Base-by-base conservation (phyloP, 2,888 invertebrate species). In the Sesia bembeciformis region DNA sequence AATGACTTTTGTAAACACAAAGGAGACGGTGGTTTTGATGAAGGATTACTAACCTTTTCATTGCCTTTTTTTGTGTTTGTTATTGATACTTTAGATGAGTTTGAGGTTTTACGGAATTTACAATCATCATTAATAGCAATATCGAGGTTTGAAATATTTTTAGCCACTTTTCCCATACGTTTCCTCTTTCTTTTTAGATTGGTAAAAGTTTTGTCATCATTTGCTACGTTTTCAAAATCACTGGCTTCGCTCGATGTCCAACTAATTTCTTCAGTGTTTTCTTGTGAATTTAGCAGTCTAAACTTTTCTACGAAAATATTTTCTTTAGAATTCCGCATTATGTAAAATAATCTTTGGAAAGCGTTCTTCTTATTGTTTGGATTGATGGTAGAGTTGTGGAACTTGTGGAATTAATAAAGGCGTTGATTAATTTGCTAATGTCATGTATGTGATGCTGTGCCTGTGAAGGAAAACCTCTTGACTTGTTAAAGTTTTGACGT, bases 221-320 rank as follows among this genome's bases (percentile, higher is more conserved):
- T 56, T 5, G 62, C 55, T 5, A 59, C 53, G 54, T 76, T 72
- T 63, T 86, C 86, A 54, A 72, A 73, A 40, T 84, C 88, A 61
- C 84, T 85, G 0, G 82, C 79, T 38, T 83, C 80, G 58, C 84
- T 84, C 3, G 74, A 77, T 7, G 86, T 78, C 86, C 85, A 86
- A 56, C 67, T 71, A 40, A 89, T 88, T 56, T 83, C 78, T 57
- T 78, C 78, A n/a, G 60, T 65, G 40, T 70, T 58, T 54, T 83
- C 78, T 72, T 87, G 86, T 3, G 84, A 82, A 61, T 79, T 78
- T 42, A 87, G 59, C 53, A 81, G 59, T 4, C 64, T 57, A 59
- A 87, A 87, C 62, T 82, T 86, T 5, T 74, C 63, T 3, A 60
- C 58, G 60, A 86, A 87, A 8, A 23, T 8, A 7, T 52, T 57